phyloP scores from a whole-genome alignment of 1,140 invertebrate species.

The Bombus pyrosoma region DNA sequence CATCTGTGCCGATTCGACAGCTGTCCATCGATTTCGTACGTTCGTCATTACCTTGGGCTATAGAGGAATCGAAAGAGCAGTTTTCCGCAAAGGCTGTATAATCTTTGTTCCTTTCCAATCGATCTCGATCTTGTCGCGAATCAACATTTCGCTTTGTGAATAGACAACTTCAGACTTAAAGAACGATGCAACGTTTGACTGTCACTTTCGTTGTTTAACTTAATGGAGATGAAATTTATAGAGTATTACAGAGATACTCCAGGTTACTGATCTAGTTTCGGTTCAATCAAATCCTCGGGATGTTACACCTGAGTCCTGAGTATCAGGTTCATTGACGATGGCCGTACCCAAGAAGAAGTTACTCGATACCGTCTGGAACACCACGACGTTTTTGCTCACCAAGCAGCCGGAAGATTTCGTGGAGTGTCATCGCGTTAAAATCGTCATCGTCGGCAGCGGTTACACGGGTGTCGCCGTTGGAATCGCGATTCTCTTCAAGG shows the following conservation, averaged over 20 bases:
- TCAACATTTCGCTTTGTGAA: slow-evolving; percentile 7
- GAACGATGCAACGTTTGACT: neutral
- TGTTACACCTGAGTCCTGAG: neutral
- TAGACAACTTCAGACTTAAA: slow-evolving; percentile 32
- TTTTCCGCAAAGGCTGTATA: neutral
- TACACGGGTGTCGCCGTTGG: slow-evolving; percentile 74
- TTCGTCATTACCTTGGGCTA: neutral
- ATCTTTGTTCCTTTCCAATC: neutral
- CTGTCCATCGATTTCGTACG: slow-evolving; percentile 47
- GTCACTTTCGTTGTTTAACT: slow-evolving; percentile 32
- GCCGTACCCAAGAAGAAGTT: slow-evolving; percentile 59
- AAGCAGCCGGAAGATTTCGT: slow-evolving; percentile 71
- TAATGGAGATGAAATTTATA: slow-evolving; percentile 35
- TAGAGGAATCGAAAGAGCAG: neutral
- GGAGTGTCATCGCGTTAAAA: slow-evolving; percentile 72
- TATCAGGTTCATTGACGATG: slow-evolving; percentile 49
- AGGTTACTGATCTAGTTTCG: slow-evolving; percentile 7
- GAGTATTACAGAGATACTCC: neutral
- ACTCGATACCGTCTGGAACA: slow-evolving; percentile 61
- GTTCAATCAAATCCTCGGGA: slow-evolving; percentile 16
- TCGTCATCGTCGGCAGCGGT: slow-evolving; percentile 74
- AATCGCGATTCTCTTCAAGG: slow-evolving; percentile 75
- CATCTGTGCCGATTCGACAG: slow-evolving; percentile 56
- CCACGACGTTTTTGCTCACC: slow-evolving; percentile 73
- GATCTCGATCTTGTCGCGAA: slow-evolving; percentile 13